Percentiles rank a stretch among this genome's conserved stretches.
Conservation (phyloP, 2,113 vertebrate genomes). For the Trematomus loennbergii region DNA sequence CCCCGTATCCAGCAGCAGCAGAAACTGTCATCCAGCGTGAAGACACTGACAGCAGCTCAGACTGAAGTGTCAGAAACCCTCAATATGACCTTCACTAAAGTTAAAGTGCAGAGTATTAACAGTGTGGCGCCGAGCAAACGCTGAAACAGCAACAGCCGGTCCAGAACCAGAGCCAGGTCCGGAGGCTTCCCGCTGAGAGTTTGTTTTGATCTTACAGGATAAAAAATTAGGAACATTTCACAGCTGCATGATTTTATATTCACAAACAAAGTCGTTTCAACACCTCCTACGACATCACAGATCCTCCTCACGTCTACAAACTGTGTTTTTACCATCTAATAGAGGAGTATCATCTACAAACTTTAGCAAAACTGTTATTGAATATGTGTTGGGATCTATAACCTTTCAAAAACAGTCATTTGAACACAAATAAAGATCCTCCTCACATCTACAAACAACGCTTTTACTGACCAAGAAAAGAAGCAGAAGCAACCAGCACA, state of each 20-base stretch:
- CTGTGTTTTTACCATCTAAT: too few species aligned
- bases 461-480: too few species aligned
- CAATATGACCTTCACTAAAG: conserved; percentile 5
- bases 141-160: conserved; percentile 30
- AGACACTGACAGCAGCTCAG: neutral
- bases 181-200: conserved; percentile 6
- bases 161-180: conserved; percentile 15
- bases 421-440: too few species aligned
- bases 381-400: too few species aligned
- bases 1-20: conserved; percentile 11
- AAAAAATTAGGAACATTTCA: too few species aligned
- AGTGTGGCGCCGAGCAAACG: neutral
- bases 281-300: too few species aligned
- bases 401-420: too few species aligned
- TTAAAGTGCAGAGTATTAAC: neutral
- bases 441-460: too few species aligned
- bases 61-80: neutral
- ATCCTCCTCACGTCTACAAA: neutral
- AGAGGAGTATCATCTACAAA: too few species aligned
- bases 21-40: neutral
- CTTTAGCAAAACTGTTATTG: too few species aligned
- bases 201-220: neutral
- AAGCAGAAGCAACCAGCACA: too few species aligned
- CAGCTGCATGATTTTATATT: neutral
- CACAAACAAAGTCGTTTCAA: too few species aligned